Base-by-base conservation (phyloP, 2,797 vertebrate species). In the Staurois parvus region DNA sequence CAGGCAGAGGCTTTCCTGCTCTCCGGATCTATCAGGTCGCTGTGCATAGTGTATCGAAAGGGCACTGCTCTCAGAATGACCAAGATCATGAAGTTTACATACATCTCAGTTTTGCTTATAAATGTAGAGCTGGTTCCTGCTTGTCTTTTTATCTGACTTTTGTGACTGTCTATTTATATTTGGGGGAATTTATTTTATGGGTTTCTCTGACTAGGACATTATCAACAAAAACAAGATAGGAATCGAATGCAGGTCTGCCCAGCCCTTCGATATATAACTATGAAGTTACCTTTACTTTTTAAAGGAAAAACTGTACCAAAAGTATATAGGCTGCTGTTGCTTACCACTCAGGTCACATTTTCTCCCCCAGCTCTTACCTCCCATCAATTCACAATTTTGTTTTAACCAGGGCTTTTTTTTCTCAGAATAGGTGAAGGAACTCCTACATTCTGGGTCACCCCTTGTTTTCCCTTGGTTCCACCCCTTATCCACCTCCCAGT, bases 181-280 rank as follows among this genome's bases (percentile, higher is more conserved):
- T 85, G 70, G 56, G 28, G 70, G 52, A 29, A 79, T 74, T n/a
- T 5, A 72, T 74, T 85, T 79, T 73, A 74, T 74, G 30, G 40
- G 69, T 79, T 72, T 74, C 56, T 79, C 34, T 40, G 76, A 30
- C 76, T 56, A 59, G 70, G 59, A 85, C 59, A 85, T 37, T 29
- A 79, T 85, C 76, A 85, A 85, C 84, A 74, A 77, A 72, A 84
- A 32, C 28, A 73, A 52, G 84, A 85, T 85, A 79, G 73, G 59
- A 26, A 73, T 67, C 75, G 29, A 67, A 64, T n/a, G 64, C 32
- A 30, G 12, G 26, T 72, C 67, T 15, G 17, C 28, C 72, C 45
- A 74, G 21, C 72, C 56, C 69, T 28, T 48, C 24, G 52, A 21
- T 52, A 52, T 30, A 10, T 28, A 62, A 42, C 32, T 72, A 2